Evolutionary conservation across 1,140 invertebrate genomes (phyloP).

Genomic region (Drosophila asahinai): DNA sequence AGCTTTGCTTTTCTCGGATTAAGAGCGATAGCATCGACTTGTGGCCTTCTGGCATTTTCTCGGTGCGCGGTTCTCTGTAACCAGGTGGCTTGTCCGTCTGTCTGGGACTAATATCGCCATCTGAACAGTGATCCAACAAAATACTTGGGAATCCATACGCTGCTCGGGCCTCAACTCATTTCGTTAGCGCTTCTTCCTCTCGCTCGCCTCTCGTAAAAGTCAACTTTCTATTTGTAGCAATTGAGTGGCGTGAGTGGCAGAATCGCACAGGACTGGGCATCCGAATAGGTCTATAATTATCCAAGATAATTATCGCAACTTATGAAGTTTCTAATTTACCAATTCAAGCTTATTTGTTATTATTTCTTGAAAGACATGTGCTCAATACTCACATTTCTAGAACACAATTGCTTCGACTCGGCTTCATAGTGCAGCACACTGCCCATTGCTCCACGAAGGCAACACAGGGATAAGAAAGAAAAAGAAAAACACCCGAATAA

Average conservation of each 20-base stretch:
- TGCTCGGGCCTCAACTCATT: conserved; percentile 1
- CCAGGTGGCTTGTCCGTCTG: conserved; percentile 19
- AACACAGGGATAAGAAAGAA: no score
- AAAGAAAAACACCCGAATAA: no score
- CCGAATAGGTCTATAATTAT: not conserved
- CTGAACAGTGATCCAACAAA: conserved; percentile 30
- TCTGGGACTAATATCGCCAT: conserved; percentile 27
- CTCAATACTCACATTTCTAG: no score
- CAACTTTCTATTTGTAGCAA: conserved; percentile 61
- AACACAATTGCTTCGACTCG: no score
- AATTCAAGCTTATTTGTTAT: not conserved
- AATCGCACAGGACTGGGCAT: conserved; percentile 37
- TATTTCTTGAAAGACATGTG: no score
- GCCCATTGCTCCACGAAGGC: no score
- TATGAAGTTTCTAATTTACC: not conserved
- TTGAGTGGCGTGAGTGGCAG: conserved; percentile 50
- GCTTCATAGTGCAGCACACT: no score
- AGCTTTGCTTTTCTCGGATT: conserved; percentile 18
- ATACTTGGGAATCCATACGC: conserved; percentile 23
- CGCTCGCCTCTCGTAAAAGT: conserved; percentile 35
- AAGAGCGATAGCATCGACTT: conserved; percentile 20
- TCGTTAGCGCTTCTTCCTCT: not conserved
- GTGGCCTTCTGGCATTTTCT: conserved; percentile 4
- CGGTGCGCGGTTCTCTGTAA: conserved; percentile 1
- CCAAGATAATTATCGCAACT: not conserved